Percentiles rank a stretch among this genome's conserved stretches.
These are phyloP conservation scores for Clarias fuscus DNA, from an alignment of 2,797 vertebrate species.

Conservation along the genomic window DNA sequence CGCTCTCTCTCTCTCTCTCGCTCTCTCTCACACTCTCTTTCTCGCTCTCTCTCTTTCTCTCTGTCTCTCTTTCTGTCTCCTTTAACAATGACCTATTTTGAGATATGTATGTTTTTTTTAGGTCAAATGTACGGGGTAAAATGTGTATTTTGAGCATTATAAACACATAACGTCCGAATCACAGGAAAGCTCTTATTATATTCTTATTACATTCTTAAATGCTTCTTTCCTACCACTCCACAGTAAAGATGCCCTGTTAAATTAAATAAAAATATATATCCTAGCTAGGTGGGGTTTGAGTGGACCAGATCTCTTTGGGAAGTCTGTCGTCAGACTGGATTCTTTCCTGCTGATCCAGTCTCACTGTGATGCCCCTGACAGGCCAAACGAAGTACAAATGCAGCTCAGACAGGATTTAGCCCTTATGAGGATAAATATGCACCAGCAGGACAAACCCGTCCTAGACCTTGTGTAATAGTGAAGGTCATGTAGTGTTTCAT, in stretches of 20 bases:
- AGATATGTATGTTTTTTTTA: neutral
- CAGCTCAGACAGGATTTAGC: conserved; percentile 55
- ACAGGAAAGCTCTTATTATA: neutral
- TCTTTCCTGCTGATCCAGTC: conserved; percentile 41
- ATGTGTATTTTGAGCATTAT: neutral
- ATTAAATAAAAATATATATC: too few relatives aligned
- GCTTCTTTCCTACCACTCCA: neutral
- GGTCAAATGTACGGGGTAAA: neutral
- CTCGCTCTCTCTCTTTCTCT: neutral
- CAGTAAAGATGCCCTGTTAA: neutral
- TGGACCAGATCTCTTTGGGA: conserved; percentile 39
- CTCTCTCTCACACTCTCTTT: neutral
- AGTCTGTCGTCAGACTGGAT: conserved; percentile 29
- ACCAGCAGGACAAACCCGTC: conserved; percentile 17
- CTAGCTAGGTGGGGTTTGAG: neutral
- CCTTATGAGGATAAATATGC: conserved; percentile 12
- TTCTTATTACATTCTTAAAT: neutral
- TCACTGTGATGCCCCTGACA: conserved; percentile 4
- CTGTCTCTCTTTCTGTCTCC: too few relatives aligned
- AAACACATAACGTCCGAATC: neutral
- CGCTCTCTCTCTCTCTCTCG: neutral
- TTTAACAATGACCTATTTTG: neutral
- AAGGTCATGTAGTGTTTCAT: neutral
- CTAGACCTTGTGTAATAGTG: neutral
- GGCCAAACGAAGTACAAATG: conserved; percentile 20